These are phyloP conservation scores for Resseliella maxima DNA, from an alignment of 2,888 invertebrate genomes.

Conservation along the genomic window DNA sequence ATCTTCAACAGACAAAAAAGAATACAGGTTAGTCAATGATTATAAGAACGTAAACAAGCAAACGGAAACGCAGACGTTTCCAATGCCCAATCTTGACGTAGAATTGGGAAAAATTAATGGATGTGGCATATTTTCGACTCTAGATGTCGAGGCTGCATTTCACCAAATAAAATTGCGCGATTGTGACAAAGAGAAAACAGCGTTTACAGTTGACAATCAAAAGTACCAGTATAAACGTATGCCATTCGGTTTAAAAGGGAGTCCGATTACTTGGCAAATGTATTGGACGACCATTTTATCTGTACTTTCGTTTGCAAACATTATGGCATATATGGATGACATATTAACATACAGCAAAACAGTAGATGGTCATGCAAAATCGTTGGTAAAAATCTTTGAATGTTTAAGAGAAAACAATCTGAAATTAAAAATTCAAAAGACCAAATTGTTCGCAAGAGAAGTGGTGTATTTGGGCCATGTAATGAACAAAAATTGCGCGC, in stretches of 20 bases:
- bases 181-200: not conserved
- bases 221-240: too few relatives aligned
- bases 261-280: too few relatives aligned
- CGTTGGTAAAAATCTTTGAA: not conserved
- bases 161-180: not conserved
- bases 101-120: not conserved
- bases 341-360: too few relatives aligned
- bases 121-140: not conserved
- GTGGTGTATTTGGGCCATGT: not conserved
- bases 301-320: too few relatives aligned
- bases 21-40: not conserved
- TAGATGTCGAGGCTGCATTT: not conserved
- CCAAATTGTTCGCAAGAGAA: not conserved
- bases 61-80: not conserved
- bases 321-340: too few relatives aligned
- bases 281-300: too few relatives aligned
- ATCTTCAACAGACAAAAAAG: conserved; percentile 59
- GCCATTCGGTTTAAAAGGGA: too few relatives aligned
- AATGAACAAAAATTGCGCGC: not conserved
- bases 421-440: not conserved
- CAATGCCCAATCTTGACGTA: not conserved
- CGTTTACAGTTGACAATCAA: not conserved
- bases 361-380: too few relatives aligned
- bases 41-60: not conserved
- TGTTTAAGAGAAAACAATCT: not conserved